phyloP scores from a whole-genome alignment of 2,888 invertebrate species.

The Himalopsyche japonica region DNA sequence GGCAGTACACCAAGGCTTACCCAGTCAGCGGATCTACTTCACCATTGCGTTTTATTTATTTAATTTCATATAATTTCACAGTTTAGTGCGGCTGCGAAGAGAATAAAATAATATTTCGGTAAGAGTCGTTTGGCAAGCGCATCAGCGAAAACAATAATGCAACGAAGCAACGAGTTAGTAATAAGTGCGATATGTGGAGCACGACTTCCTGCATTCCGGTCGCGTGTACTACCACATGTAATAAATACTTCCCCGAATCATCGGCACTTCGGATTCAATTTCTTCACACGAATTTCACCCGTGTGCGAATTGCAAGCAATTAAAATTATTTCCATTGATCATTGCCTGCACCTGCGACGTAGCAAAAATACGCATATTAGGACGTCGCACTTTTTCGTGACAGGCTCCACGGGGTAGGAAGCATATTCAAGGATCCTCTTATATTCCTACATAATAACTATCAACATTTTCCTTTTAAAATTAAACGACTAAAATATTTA shows the following conservation, averaged over 20 bases:
- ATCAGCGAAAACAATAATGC: neutral
- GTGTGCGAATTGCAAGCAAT: neutral
- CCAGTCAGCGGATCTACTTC: neutral
- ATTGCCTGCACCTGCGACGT: no score
- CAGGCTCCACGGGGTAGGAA: no score
- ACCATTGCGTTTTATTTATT: neutral
- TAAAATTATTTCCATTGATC: neutral
- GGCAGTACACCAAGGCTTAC: neutral
- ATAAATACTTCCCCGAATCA: neutral
- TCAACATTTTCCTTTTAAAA: no score
- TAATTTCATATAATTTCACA: neutral
- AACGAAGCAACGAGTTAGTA: neutral
- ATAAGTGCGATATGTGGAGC: constrained; percentile 16
- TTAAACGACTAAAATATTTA: no score
- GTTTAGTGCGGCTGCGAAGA: neutral
- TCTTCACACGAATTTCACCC: neutral
- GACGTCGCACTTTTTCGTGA: no score
- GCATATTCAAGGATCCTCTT: no score
- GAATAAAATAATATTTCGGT: neutral
- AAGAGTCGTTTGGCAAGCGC: neutral
- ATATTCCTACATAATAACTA: no score
- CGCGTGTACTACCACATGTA: neutral
- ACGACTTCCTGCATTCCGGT: constrained; percentile 19
- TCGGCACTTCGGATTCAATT: neutral
- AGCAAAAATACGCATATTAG: no score